Conservation (phyloP, 2,797 vertebrate species). For the Bovichtus diacanthus region DNA sequence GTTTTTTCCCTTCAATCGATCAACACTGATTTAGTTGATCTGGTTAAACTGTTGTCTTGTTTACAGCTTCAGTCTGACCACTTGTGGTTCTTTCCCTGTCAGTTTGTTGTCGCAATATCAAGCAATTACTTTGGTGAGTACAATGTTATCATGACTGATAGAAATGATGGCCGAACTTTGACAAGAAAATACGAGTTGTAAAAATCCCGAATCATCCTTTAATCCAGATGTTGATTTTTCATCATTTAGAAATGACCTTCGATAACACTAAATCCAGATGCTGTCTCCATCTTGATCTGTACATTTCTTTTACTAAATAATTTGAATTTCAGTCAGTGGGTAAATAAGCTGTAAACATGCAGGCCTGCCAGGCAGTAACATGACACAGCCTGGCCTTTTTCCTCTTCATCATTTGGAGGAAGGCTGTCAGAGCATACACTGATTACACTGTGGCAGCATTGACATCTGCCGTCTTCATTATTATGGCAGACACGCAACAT, state of each 20-base stretch:
- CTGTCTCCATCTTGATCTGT: slow-evolving; percentile 15
- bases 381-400: slow-evolving; percentile 29
- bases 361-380: background rate
- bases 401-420: slow-evolving; percentile 42
- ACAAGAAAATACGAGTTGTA: background rate
- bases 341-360: background rate
- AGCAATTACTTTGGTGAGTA: background rate
- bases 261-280: background rate
- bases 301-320: background rate
- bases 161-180: background rate
- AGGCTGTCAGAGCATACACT: slow-evolving; percentile 38
- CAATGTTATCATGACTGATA: background rate
- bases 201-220: background rate
- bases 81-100: background rate
- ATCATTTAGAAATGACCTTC: background rate
- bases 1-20: no score
- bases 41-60: background rate
- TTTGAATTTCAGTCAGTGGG: slow-evolving; percentile 20
- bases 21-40: background rate
- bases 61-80: background rate
- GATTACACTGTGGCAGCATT: slow-evolving; percentile 42
- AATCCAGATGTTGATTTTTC: background rate
- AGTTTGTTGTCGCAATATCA: background rate
- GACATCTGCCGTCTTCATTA: slow-evolving; percentile 66
- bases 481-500: slow-evolving; percentile 54